Evolutionary conservation across 2,797 vertebrate species (phyloP), one percentile per base, ranked within the genome.

Genomic region (Aphelocoma californica): DNA sequence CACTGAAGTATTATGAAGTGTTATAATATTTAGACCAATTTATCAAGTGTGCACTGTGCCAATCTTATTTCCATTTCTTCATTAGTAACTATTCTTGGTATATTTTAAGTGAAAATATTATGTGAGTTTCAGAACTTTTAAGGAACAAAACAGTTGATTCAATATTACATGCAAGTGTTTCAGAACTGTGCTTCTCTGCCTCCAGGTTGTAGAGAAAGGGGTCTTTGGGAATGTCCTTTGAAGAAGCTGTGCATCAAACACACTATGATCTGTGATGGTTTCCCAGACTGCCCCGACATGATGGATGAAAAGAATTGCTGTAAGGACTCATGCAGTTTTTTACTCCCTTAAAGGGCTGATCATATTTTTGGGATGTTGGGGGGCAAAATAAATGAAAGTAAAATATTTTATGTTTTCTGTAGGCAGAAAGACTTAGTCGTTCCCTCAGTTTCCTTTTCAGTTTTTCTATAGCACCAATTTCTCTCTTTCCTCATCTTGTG

Each of bases 241-340:
- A 98, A 97, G 86, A 98, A 98, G 62, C 94, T 98, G 57, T 99
- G 99, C 81, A 98, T 99, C 77, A 98, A 98, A 89, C 95, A 98
- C 94, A 95, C 97, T 2, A 98, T 99, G 98, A 98, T 99, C 97
- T 99, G 99, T 57, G 99, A 99, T 29, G 99, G 99, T 3, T 99
- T 99, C 95, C 98, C 99, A 61, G 99, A 99, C 97, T 99, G 99
- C 93, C 98, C 98, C 36, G 98, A 98, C 81, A 97, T 98, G 90
- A 97, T 98, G 96, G 99, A 99, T 82, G 99, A 99, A 97, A 98
- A 95, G 85, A 99, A 99, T 96, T 99, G 99, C 98, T 98, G 99
- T 99, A 98, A 99, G 98, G 92, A 19, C 21, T 91, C 47, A 42
- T 5, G 7, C 24, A 42, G 26, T 48, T 84, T 91, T 10, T 53